Percentiles rank a stretch among this genome's conserved stretches.
Evolutionary conservation across 2,888 invertebrate genomes (phyloP).

Genomic region (Unio pictorum): DNA sequence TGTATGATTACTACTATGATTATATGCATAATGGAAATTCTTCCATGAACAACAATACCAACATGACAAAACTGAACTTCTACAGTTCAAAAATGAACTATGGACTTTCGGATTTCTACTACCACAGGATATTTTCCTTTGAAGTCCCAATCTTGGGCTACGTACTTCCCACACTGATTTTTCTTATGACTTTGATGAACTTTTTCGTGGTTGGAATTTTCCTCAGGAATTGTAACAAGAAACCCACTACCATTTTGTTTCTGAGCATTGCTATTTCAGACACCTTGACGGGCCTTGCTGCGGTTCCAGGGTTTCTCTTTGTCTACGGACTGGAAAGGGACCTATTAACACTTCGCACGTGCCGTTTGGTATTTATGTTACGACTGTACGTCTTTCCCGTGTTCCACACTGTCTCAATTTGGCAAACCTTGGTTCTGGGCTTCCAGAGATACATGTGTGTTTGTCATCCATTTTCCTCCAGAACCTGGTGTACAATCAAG

Average conservation of each 20-base stretch:
- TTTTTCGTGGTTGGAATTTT: slow-evolving; percentile 18
- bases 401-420: slow-evolving; percentile 45
- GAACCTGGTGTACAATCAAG: too few species aligned
- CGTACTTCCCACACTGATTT: slow-evolving; percentile 12
- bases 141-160: slow-evolving; percentile 18
- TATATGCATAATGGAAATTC: too few species aligned
- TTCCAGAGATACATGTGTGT: slow-evolving; percentile 44
- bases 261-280: slow-evolving; percentile 28
- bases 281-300: slow-evolving; percentile 17
- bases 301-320: slow-evolving; percentile 24
- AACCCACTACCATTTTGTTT: slow-evolving; percentile 22
- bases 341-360: slow-evolving; percentile 6
- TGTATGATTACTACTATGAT: too few species aligned
- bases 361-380: slow-evolving; percentile 18
- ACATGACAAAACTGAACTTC: too few species aligned
- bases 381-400: slow-evolving; percentile 23
- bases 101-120: too few species aligned
- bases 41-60: too few species aligned
- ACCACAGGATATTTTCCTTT: slow-evolving; percentile 16
- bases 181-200: slow-evolving; percentile 21
- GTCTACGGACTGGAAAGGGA: slow-evolving; percentile 14
- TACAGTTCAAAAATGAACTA: too few species aligned
- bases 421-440: slow-evolving; percentile 39
- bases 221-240: slow-evolving; percentile 13
- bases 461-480: too few species aligned